These are phyloP conservation scores for Bedellia somnulentella DNA, from an alignment of 2,888 invertebrate species.

Conservation along the genomic window DNA sequence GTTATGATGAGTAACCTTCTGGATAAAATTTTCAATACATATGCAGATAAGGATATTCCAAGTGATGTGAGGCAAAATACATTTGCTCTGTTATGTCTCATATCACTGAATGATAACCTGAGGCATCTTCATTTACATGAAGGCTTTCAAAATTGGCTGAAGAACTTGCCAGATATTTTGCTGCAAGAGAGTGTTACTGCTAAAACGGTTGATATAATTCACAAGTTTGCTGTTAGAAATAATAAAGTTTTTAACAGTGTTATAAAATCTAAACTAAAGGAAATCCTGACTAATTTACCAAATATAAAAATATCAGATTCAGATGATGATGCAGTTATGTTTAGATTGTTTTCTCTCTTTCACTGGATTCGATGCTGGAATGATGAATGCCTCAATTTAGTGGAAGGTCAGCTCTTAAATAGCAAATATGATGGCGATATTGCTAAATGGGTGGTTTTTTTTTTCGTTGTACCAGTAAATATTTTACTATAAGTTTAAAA, in stretches of 20 bases:
- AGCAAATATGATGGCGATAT: conserved; percentile 29
- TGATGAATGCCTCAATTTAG: conserved; percentile 30
- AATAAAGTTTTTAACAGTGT: conserved; percentile 50
- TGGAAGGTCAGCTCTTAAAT: conserved; percentile 35
- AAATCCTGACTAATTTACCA: conserved; percentile 49
- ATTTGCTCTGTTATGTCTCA: conserved; percentile 41
- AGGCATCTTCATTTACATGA: conserved; percentile 31
- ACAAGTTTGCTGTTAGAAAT: conserved; percentile 58
- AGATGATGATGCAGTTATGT: conserved; percentile 31
- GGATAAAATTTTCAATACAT: conserved; percentile 33
- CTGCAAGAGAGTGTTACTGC: conserved; percentile 44
- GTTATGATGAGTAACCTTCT: conserved; percentile 26
- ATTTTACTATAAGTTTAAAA: no score
- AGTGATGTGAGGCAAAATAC: conserved; percentile 31
- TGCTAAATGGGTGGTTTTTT: conserved; percentile 31
- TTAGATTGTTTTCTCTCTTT: conserved; percentile 54
- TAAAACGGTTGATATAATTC: conserved; percentile 57
- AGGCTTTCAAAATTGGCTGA: conserved; percentile 52
- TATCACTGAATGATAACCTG: conserved; percentile 39
- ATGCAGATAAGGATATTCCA: conserved; percentile 25
- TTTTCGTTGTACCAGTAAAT: no score
- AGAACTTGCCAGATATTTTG: conserved; percentile 58
- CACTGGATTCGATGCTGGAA: conserved; percentile 55
- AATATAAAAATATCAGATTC: conserved; percentile 33
- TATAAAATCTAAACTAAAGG: conserved; percentile 32